These are phyloP conservation scores for Anastrepha ludens DNA, from an alignment of 1,140 invertebrate species.

Conservation along the genomic window DNA sequence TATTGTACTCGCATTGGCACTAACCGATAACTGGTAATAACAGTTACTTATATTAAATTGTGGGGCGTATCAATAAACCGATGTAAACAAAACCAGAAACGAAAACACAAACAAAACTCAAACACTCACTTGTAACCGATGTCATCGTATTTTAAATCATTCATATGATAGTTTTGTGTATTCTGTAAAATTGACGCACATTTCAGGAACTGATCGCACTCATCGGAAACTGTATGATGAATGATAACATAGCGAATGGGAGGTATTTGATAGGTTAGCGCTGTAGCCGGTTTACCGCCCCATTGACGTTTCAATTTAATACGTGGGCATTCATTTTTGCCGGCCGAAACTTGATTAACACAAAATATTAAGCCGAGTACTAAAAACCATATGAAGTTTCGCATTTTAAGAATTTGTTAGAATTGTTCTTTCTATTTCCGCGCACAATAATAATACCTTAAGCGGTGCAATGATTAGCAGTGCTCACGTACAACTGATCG, in stretches of 20 bases:
- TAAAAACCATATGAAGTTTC: not conserved
- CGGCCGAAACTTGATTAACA: not conserved
- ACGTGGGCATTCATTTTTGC: constrained; percentile 66
- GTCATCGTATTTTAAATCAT: constrained; percentile 64
- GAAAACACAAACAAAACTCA: not conserved
- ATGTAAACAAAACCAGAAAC: not conserved
- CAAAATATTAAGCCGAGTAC: constrained; percentile 9
- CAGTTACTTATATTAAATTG: not conserved
- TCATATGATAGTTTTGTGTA: constrained; percentile 69
- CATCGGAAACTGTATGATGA: constrained; percentile 80
- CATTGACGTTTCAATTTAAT: constrained; percentile 70
- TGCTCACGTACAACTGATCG: not conserved
- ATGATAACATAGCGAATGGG: constrained; percentile 80
- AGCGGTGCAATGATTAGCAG: not conserved
- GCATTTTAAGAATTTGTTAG: not conserved
- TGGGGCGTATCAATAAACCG: not conserved
- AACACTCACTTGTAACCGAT: constrained; percentile 69
- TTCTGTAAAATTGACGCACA: constrained; percentile 72
- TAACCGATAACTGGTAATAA: not conserved
- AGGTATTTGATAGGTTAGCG: constrained; percentile 76
- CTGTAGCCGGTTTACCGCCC: constrained; percentile 73
- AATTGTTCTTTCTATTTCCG: not conserved
- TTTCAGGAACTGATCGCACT: constrained; percentile 75
- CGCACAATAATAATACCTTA: not conserved
- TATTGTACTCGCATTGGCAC: no score